Conservation (phyloP, 1,140 invertebrate species). For the Lerema accius region DNA sequence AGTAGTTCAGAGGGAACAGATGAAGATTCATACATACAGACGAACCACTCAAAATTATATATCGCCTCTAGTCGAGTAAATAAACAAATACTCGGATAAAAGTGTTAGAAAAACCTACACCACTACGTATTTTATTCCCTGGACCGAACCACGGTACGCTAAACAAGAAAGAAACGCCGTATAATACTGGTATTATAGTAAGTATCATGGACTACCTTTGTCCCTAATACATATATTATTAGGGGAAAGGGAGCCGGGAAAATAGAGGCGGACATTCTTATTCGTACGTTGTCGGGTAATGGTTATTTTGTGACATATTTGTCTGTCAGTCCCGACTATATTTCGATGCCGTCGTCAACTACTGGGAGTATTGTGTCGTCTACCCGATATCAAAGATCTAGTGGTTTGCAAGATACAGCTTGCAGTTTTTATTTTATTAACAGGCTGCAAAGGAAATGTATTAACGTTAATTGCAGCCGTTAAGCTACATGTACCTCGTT, state of each 20-base stretch:
- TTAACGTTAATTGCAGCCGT: too few relatives aligned
- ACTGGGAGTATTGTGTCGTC: constrained; percentile 34
- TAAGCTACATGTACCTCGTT: too few relatives aligned
- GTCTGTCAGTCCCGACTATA: constrained; percentile 44
- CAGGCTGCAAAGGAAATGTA: too few relatives aligned
- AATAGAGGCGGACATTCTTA: constrained; percentile 44
- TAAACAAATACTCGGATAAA: too few relatives aligned
- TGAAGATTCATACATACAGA: too few relatives aligned
- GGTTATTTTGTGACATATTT: constrained; percentile 58
- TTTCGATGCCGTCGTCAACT: constrained; percentile 44
- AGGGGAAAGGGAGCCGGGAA: constrained; percentile 40
- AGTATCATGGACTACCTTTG: constrained; percentile 44
- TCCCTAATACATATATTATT: constrained; percentile 59
- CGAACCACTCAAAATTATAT: too few relatives aligned
- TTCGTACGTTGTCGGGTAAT: constrained; percentile 43
- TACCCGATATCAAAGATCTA: constrained; percentile 22
- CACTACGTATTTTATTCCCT: constrained; percentile 7
- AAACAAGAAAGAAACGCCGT: constrained; percentile 15
- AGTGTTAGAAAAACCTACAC: constrained; percentile 4
- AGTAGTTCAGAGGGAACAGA: too few relatives aligned
- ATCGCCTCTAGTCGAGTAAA: too few relatives aligned
- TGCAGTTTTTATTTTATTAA: not conserved
- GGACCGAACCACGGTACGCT: constrained; percentile 14
- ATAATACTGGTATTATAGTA: constrained; percentile 27
- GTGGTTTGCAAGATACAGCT: constrained; percentile 33